Evolutionary conservation across 2,888 invertebrate species (phyloP).

Genomic region (Ecliptopera silaceata): DNA sequence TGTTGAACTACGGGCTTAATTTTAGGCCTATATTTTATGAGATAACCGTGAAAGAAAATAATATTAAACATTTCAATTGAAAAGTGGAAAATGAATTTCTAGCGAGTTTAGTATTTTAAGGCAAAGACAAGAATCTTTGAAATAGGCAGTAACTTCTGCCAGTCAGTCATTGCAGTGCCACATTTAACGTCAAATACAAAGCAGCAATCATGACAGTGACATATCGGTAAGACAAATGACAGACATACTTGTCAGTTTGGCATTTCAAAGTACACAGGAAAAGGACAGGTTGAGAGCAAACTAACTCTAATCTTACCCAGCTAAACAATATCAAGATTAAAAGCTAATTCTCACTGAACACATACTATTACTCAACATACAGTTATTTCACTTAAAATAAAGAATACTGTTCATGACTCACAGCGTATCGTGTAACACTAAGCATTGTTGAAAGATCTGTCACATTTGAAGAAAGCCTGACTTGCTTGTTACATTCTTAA

Average conservation of each 20-base stretch:
- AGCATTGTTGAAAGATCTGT: slow-evolving; percentile 9
- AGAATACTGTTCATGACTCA: slow-evolving; percentile 32
- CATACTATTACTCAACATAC: slow-evolving; percentile 42
- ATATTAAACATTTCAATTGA: slow-evolving; percentile 3
- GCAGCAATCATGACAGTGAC: neutral
- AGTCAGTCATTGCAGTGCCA: slow-evolving; percentile 17
- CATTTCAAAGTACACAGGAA: slow-evolving; percentile 3
- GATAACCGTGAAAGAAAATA: slow-evolving; percentile 33
- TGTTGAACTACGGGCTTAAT: slow-evolving; percentile 78
- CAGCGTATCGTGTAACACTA: slow-evolving; percentile 29
- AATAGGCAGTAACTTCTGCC: slow-evolving; percentile 13
- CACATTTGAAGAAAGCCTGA: neutral
- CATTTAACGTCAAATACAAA: neutral
- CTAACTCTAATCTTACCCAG: slow-evolving; percentile 48
- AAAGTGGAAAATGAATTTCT: slow-evolving; percentile 8
- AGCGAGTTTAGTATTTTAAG: neutral
- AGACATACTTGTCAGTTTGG: slow-evolving; percentile 2
- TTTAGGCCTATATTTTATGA: slow-evolving; percentile 72
- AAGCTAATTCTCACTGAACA: slow-evolving; percentile 74
- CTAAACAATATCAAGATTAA: slow-evolving; percentile 67
- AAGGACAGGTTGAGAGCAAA: slow-evolving; percentile 49
- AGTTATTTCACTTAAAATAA: slow-evolving; percentile 37
- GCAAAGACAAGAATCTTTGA: slow-evolving; percentile 3
- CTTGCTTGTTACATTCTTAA: neutral
- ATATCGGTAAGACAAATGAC: neutral